Evolutionary conservation across 2,888 invertebrate species (phyloP), one percentile per base, ranked within the genome.

Genomic region (Horisme vitalbata): DNA sequence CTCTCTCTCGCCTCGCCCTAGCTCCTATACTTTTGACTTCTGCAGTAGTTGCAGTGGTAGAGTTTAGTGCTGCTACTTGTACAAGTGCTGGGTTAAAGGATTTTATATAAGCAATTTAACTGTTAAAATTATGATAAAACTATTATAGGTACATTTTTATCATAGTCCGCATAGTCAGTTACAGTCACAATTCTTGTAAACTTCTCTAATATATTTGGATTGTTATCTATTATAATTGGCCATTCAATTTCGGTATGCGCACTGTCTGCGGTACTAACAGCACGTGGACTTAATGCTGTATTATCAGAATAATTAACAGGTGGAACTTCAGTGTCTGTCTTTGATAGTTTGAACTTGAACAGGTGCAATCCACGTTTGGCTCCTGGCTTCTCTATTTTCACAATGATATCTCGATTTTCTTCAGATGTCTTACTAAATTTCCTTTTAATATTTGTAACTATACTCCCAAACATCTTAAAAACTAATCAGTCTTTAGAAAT

Each of bases 231-330:
- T 28, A 91, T 73, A 41, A 78, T 70, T 47, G 92, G 92, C 91
- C 92, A 93, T 61, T 90, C 91, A 54, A 91, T 85, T 59, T 89
- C 87, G 18, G 85, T 89, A 55, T 81, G 64, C 27, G 79, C 85
- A 71, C 81, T 83, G 54, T 83, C 84, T 28, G 77, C 80, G 24
- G 76, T 71, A 15, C 90, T 88, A 63, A 85, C 83, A 38, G 92
- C 92, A 63, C 92, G 82, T 31, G 92, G 92, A 56, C 92, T 91
- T 63, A 92, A 71, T 59, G 87, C 90, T 56, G 68, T 71, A 63
- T 83, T 66, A 59, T 80, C 72, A 66, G 82, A 83, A 64, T 83
- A 59, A 61, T 80, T 58, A 39, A 64, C 61, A 48, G 69, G 58
- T 48, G 65, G 34, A 52, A 55, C 64, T 43, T 58, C 59, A 50